Conservation (phyloP, 2,113 vertebrate species). For the Hippocampus barbouri region DNA sequence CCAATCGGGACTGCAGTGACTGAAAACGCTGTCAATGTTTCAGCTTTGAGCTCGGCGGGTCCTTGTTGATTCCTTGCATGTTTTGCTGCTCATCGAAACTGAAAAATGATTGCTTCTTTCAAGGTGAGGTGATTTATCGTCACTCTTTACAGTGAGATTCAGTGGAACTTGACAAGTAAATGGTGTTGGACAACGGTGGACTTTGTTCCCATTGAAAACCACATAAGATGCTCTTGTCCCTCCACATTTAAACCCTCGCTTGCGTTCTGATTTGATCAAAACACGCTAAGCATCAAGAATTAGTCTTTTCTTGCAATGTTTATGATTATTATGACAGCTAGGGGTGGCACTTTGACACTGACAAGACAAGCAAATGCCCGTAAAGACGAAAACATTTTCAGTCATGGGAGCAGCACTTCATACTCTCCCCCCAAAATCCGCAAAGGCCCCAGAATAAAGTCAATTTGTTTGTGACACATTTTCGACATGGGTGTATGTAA, state of each 20-base stretch:
- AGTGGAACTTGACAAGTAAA: not conserved
- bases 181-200: not conserved
- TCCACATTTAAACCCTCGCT: too few species aligned
- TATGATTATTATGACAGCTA: too few species aligned
- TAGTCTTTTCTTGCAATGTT: too few species aligned
- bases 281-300: too few species aligned
- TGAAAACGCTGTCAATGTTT: slow-evolving; percentile 43
- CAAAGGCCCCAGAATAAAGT: not conserved
- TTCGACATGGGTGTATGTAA: not conserved
- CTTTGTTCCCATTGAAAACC: not conserved
- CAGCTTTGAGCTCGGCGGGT: slow-evolving; percentile 2
- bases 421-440: not conserved
- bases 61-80: not conserved
- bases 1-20: slow-evolving; percentile 26
- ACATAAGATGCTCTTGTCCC: not conserved
- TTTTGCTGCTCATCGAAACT: not conserved
- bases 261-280: too few species aligned
- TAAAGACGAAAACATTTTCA: too few species aligned
- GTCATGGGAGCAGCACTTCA: too few species aligned
- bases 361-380: too few species aligned
- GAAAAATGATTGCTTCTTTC: not conserved
- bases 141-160: not conserved
- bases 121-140: not conserved
- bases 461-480: not conserved
- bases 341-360: too few species aligned